Conservation (phyloP, 2,113 vertebrate species). For the Coreoperca whiteheadi region DNA sequence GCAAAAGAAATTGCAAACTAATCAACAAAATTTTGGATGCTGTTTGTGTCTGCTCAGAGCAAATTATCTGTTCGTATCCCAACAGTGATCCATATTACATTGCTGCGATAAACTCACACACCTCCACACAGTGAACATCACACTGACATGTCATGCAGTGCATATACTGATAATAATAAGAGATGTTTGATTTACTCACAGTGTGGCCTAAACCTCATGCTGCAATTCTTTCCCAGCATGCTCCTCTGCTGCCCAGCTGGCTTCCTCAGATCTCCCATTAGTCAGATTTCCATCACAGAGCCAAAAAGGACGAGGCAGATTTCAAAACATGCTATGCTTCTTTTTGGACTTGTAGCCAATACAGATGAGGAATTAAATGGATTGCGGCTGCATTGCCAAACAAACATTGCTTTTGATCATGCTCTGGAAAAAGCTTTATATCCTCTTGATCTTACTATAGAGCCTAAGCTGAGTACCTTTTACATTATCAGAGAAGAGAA, state of each 20-base stretch:
- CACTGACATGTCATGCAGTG: slow-evolving; percentile 12
- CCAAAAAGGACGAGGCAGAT: slow-evolving; percentile 16
- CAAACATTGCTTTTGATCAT: slow-evolving; percentile 39
- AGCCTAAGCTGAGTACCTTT: slow-evolving; percentile 21
- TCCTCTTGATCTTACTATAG: slow-evolving; percentile 33
- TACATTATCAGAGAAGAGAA: slow-evolving; percentile 11
- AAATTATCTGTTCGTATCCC: background rate
- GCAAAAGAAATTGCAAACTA: background rate
- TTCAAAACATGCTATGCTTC: slow-evolving; percentile 43
- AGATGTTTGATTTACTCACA: slow-evolving; percentile 60
- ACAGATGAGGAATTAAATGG: slow-evolving; percentile 20
- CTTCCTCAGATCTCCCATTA: slow-evolving; percentile 61
- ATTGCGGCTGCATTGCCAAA: background rate
- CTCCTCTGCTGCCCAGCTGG: slow-evolving; percentile 45
- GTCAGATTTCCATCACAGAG: slow-evolving; percentile 59
- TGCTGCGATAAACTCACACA: background rate
- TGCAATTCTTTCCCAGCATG: slow-evolving; percentile 53
- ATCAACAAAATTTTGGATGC: background rate
- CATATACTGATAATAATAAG: slow-evolving; percentile 21
- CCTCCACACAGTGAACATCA: background rate
- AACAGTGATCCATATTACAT: background rate
- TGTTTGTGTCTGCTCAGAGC: background rate
- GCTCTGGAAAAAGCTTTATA: background rate
- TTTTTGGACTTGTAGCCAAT: slow-evolving; percentile 24
- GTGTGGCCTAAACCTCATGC: slow-evolving; percentile 16